A percentile compares a stretch with the other conserved stretches of the same genome.
These are phyloP conservation scores for Parazoanthus swiftii DNA, from an alignment of 92 coral and sea anemone species.

Conservation along the genomic window DNA sequence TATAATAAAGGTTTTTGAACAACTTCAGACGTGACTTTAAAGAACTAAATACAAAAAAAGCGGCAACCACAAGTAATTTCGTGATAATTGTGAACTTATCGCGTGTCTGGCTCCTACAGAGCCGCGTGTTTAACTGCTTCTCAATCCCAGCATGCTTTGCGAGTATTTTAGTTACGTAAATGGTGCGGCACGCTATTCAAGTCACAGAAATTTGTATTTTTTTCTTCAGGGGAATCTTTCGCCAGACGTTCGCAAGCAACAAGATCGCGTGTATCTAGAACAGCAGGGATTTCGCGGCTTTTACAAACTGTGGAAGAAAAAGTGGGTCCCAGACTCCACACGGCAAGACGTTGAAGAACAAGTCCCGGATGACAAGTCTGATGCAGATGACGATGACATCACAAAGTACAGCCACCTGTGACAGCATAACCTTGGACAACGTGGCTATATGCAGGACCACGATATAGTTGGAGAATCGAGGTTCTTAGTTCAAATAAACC, in stretches of 20 bases:
- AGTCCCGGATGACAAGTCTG: neutral
- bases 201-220: neutral
- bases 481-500: too few species aligned
- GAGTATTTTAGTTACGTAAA: too few species aligned
- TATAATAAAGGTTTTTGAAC: too few species aligned
- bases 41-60: too few species aligned
- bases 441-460: too few species aligned
- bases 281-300: slow-evolving; percentile 67
- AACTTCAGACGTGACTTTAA: too few species aligned
- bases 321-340: slow-evolving; percentile 1
- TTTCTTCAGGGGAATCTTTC: slow-evolving; percentile 24
- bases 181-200: neutral
- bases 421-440: neutral
- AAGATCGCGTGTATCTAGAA: slow-evolving; percentile 45
- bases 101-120: too few species aligned
- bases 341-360: slow-evolving; percentile 8
- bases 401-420: slow-evolving; percentile 51
- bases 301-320: slow-evolving; percentile 61
- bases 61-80: too few species aligned
- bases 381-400: slow-evolving; percentile 18
- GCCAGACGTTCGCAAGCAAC: slow-evolving; percentile 20
- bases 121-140: too few species aligned
- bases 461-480: too few species aligned
- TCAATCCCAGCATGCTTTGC: too few species aligned
- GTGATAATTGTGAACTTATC: too few species aligned